Percentiles rank a stretch among this genome's conserved stretches.
Evolutionary conservation across 2,888 invertebrate genomes (phyloP).

Genomic region (Drosophila recens): DNA sequence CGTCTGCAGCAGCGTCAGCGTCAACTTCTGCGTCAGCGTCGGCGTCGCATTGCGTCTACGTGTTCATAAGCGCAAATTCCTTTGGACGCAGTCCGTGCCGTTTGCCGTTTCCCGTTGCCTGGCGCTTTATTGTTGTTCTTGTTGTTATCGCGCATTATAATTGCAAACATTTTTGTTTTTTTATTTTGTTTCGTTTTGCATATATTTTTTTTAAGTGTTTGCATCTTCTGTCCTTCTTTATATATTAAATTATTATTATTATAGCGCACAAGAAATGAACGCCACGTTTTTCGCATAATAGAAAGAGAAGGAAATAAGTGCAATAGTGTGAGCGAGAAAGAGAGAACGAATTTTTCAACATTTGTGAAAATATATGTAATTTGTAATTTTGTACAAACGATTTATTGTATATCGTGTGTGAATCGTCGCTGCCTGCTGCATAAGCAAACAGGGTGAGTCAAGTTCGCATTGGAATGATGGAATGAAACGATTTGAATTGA

Average conservation of each 20-base stretch:
- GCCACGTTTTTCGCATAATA: slow-evolving; percentile 62
- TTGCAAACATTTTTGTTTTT: slow-evolving; percentile 21
- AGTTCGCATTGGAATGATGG: slow-evolving; percentile 1
- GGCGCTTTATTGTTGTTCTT: slow-evolving; percentile 24
- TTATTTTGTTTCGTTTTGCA: slow-evolving; percentile 14
- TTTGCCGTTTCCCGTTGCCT: slow-evolving; percentile 45
- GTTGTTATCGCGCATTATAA: slow-evolving; percentile 17
- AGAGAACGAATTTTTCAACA: slow-evolving; percentile 25
- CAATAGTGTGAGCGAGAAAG: slow-evolving; percentile 18
- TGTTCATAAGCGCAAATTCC: slow-evolving; percentile 74
- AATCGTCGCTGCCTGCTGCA: slow-evolving; percentile 76
- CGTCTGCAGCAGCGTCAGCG: neutral
- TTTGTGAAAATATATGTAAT: slow-evolving; percentile 40
- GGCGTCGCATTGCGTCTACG: slow-evolving; percentile 57
- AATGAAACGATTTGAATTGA: slow-evolving; percentile 2
- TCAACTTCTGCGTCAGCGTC: slow-evolving; percentile 1
- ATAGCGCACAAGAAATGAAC: slow-evolving; percentile 63
- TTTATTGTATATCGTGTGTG: slow-evolving; percentile 37
- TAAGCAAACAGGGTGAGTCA: slow-evolving; percentile 77
- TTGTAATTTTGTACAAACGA: slow-evolving; percentile 28
- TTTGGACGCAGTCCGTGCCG: slow-evolving; percentile 62
- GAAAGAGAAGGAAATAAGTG: slow-evolving; percentile 23
- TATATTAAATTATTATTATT: slow-evolving; percentile 7
- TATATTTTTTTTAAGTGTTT: slow-evolving; percentile 39
- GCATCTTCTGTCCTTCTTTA: slow-evolving; percentile 7